phyloP scores from a whole-genome alignment of 2,888 invertebrate genomes.

The Blastobasis lacticolella region DNA sequence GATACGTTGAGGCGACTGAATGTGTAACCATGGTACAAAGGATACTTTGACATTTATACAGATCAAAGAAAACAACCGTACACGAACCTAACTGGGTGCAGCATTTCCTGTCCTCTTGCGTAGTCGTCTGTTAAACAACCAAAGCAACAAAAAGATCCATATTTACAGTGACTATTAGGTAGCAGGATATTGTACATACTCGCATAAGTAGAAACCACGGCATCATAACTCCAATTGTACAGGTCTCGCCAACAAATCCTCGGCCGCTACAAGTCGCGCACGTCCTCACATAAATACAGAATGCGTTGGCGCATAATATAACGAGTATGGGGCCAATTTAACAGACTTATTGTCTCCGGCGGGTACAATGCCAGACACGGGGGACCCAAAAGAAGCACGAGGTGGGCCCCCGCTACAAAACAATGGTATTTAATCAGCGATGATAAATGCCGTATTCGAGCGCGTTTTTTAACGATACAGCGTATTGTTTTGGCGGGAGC shows the following conservation, averaged over 20 bases:
- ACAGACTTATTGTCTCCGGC: conserved; percentile 73
- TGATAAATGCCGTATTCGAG: conserved; percentile 73
- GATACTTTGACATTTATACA: no score
- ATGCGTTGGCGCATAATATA: conserved; percentile 40
- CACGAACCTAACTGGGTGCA: no score
- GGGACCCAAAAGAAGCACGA: conserved; percentile 61
- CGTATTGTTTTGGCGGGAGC: conserved; percentile 73
- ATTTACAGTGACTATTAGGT: no score
- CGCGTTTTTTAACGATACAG: conserved; percentile 73
- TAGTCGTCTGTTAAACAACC: no score
- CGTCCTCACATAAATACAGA: conserved; percentile 51
- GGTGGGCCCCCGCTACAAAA: conserved; percentile 69
- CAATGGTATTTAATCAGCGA: conserved; percentile 75
- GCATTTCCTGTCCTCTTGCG: no score
- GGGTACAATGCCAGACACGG: conserved; percentile 63
- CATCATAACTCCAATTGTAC: no score
- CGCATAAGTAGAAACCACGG: no score
- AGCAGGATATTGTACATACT: no score
- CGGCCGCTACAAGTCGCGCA: conserved; percentile 41
- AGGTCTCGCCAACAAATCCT: conserved; percentile 13
- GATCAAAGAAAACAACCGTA: no score
- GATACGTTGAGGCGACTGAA: no score
- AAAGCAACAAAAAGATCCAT: no score
- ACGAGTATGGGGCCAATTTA: conserved; percentile 68
- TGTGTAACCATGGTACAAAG: no score